Base-by-base conservation (phyloP, 2,888 invertebrate species). In the Lithophane socia region DNA sequence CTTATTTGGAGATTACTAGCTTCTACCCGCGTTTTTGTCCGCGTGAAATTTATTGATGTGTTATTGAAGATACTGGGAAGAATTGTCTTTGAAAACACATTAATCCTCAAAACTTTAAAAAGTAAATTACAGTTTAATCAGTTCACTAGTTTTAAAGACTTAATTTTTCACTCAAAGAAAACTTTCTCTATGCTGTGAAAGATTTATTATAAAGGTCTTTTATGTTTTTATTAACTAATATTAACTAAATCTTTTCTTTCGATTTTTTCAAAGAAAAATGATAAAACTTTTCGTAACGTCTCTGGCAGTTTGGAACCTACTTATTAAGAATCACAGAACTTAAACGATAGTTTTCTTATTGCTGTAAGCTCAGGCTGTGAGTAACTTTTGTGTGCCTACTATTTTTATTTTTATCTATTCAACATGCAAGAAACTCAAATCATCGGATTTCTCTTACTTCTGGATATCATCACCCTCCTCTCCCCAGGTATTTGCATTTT, bases 91-190 rank as follows among this genome's bases (percentile, higher is more conserved):
- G 7, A 63, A 44, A 73, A 29, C 12, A 0, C 16, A 52, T 61
- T 37, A 24, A 77, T 68, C 29, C 37, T 42, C 5, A 58, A 58
- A 67, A 64, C 47, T 76, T 68, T 58, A 12, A 37, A 47, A 4
- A 70, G 42, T 70, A 71, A 79, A 52, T 82, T 65, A 63, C 76
- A 79, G 49, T 77, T 73, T 71, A 64, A 61, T 79, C 24, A 75
- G 64, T 77, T 71, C 37, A 60, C 21, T 37, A 71, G 70, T 58
- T 77, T 13, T 10, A 16, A n/a, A 72, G 61, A 63, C 24, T 49
- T 12, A 10, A 54, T 47, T 80, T 83, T 58, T 63, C 24, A 65
- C n/a, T 74, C 8, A 54, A 21, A 42, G 13, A 65, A 71, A 77
- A 73, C 29, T 49, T 74, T 70, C 42, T 49, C 24, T 64, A 42